These are phyloP conservation scores for Cataglyphis rosenhaueri DNA, from an alignment of 2,888 invertebrate species.

Conservation along the genomic window DNA sequence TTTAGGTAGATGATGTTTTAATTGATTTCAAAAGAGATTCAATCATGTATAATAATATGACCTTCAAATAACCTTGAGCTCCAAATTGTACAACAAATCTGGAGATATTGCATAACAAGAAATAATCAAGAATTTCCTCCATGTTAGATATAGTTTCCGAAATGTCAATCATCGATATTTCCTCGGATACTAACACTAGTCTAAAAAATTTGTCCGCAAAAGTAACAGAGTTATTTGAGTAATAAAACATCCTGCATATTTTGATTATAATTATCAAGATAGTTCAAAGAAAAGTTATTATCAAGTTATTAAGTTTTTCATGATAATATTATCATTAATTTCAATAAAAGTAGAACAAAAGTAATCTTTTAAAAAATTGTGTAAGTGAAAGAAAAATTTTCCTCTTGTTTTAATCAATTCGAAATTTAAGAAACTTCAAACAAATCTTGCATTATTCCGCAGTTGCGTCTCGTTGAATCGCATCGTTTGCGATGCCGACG, in stretches of 20 bases:
- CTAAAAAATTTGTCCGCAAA: too few relatives aligned
- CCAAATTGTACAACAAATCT: too few relatives aligned
- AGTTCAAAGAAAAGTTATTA: background rate
- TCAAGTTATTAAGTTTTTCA: background rate
- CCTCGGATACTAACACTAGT: too few relatives aligned
- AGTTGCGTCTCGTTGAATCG: constrained; percentile 41
- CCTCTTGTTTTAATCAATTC: constrained; percentile 1
- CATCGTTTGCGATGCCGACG: constrained; percentile 2
- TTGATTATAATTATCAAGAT: background rate
- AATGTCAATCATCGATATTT: too few relatives aligned
- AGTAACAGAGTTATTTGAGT: too few relatives aligned
- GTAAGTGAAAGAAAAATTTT: background rate
- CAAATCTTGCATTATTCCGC: background rate
- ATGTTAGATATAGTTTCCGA: too few relatives aligned
- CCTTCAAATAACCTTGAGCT: too few relatives aligned
- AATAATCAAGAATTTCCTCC: too few relatives aligned
- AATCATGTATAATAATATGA: too few relatives aligned
- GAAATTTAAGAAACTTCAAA: background rate
- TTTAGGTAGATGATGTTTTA: too few relatives aligned
- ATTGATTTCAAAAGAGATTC: too few relatives aligned
- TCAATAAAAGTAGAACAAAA: background rate
- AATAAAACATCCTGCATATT: background rate
- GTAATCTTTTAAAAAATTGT: background rate
- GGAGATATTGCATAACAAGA: too few relatives aligned
- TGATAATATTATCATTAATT: background rate